Conservation (phyloP, 2,113 vertebrate genomes). For the Cochlearius cochlearius region DNA sequence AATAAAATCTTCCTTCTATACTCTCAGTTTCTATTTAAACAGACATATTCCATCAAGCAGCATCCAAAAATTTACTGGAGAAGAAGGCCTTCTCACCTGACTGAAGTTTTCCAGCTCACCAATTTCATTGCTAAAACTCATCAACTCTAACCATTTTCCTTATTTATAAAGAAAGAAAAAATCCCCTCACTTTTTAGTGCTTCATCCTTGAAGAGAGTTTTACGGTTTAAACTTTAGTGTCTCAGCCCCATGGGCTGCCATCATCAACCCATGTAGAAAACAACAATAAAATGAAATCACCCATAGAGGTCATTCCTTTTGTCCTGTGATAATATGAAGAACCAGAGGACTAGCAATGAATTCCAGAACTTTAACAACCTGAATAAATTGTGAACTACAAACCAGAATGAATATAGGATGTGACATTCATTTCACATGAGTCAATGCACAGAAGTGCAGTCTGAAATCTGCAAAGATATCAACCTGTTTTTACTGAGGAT, state of each 20-base stretch:
- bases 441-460: not conserved
- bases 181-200: conserved; percentile 7
- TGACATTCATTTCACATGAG: conserved; percentile 32
- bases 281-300: conserved; percentile 59
- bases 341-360: conserved; percentile 33
- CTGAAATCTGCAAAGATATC: not conserved
- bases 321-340: conserved; percentile 45
- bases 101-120: conserved; percentile 46
- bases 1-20: conserved; percentile 25
- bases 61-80: not conserved
- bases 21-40: not conserved
- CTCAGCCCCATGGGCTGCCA: conserved; percentile 24
- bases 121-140: conserved; percentile 30
- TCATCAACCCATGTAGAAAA: conserved; percentile 48
- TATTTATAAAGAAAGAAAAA: conserved; percentile 34
- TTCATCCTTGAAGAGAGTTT: conserved; percentile 49
- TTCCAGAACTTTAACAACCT: conserved; percentile 52
- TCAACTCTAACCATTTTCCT: conserved; percentile 7
- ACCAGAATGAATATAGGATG: conserved; percentile 23
- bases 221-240: conserved; percentile 37
- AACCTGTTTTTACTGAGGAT: not conserved
- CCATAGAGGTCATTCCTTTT: conserved; percentile 46
- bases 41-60: not conserved
- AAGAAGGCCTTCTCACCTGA: not conserved
- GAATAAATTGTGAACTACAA: conserved; percentile 47